These are phyloP conservation scores for Morpho achilles DNA, from an alignment of 2,888 invertebrate genomes.

Conservation along the genomic window DNA sequence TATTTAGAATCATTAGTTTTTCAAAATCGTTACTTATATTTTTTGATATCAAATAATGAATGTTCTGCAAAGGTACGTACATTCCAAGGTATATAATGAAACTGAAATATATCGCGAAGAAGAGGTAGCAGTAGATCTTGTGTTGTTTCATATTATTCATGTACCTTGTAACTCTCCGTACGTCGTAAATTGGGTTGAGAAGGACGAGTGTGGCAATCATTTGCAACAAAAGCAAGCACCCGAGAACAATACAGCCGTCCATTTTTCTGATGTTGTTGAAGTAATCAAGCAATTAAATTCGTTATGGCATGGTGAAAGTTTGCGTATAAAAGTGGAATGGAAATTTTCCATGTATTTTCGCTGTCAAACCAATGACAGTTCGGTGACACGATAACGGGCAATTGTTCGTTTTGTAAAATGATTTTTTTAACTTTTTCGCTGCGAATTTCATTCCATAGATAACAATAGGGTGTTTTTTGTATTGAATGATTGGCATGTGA, in stretches of 20 bases:
- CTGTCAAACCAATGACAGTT: slow-evolving; percentile 34
- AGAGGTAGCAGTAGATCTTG: slow-evolving; percentile 34
- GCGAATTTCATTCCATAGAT: slow-evolving; percentile 4
- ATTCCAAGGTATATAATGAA: slow-evolving; percentile 56
- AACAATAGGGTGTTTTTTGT: neutral
- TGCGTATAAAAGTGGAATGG: slow-evolving; percentile 2
- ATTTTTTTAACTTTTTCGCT: slow-evolving; percentile 37
- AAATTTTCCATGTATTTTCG: slow-evolving; percentile 16
- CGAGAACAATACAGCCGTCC: slow-evolving; percentile 50
- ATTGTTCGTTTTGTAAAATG: slow-evolving; percentile 40
- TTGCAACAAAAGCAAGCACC: slow-evolving; percentile 49
- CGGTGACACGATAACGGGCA: slow-evolving; percentile 31
- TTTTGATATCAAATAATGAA: slow-evolving; percentile 43
- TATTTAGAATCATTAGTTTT: slow-evolving; percentile 43
- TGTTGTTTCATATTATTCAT: slow-evolving; percentile 37
- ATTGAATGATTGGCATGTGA: no score
- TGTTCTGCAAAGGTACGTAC: slow-evolving; percentile 48
- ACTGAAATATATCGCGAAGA: slow-evolving; percentile 41
- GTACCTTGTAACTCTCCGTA: slow-evolving; percentile 40
- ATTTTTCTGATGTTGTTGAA: slow-evolving; percentile 40
- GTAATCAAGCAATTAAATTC: slow-evolving; percentile 17
- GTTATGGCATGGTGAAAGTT: slow-evolving; percentile 38
- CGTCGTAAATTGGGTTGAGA: slow-evolving; percentile 59
- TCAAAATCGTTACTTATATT: slow-evolving; percentile 39
- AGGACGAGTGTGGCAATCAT: slow-evolving; percentile 52